phyloP scores from a whole-genome alignment of 1,140 invertebrate species.

The Stenopsyche tienmushanensis region DNA sequence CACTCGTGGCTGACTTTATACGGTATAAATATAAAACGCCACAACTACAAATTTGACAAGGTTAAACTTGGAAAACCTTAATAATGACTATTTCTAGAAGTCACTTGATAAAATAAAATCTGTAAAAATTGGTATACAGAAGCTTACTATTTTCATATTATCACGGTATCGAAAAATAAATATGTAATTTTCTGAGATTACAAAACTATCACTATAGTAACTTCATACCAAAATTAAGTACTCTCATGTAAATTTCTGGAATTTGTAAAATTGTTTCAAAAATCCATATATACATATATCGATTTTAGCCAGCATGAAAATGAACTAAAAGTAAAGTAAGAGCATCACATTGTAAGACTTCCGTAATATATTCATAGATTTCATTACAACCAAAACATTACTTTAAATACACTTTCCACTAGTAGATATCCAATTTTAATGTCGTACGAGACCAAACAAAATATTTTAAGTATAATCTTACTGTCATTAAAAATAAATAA shows the following conservation, averaged over 20 bases:
- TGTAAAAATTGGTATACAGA: not conserved
- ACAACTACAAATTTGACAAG: no score
- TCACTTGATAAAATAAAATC: not conserved
- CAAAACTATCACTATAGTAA: slow-evolving; percentile 22
- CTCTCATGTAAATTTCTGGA: not conserved
- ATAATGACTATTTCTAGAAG: not conserved
- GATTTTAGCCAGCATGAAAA: not conserved
- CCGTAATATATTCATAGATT: no score
- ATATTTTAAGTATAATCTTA: no score
- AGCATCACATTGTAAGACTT: not conserved
- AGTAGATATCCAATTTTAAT: no score
- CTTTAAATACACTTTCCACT: no score
- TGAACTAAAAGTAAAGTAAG: not conserved
- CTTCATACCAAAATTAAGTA: slow-evolving; percentile 28
- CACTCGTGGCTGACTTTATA: slow-evolving; percentile 7
- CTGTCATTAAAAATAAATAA: no score
- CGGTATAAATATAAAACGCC: not conserved
- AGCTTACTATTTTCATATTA: not conserved
- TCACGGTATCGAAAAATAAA: slow-evolving; percentile 9
- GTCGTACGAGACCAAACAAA: no score
- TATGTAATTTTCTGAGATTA: slow-evolving; percentile 13
- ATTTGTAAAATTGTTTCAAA: slow-evolving; percentile 6
- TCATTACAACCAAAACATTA: no score
- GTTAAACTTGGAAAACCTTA: no score
- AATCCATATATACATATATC: not conserved